Percentiles rank a stretch among this genome's conserved stretches.
These are phyloP conservation scores for Calcarius lapponicus DNA, from an alignment of 2,797 vertebrate genomes.

Conservation along the genomic window DNA sequence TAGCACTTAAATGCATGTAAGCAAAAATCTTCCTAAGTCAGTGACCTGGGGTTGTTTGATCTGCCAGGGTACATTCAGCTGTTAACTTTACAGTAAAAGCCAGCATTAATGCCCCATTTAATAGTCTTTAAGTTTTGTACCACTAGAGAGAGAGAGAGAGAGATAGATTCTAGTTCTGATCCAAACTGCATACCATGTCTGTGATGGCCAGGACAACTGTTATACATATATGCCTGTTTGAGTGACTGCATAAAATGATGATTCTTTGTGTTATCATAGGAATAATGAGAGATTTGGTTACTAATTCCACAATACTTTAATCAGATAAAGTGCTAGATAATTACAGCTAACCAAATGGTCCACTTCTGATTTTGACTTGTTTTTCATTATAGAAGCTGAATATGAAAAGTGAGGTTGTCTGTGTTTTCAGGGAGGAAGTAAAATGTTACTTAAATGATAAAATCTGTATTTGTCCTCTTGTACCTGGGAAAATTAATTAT, in stretches of 20 bases:
- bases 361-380: background rate
- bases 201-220: background rate
- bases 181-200: background rate
- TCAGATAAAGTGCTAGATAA: slow-evolving; percentile 46
- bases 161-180: background rate
- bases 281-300: slow-evolving; percentile 36
- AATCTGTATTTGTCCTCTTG: background rate
- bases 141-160: background rate
- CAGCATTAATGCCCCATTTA: background rate
- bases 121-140: background rate
- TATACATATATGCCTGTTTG: background rate
- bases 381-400: background rate
- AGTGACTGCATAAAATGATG: background rate
- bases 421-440: background rate
- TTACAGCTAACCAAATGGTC: slow-evolving; percentile 12
- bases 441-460: background rate
- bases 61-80: background rate
- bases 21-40: background rate
- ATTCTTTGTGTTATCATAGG: background rate
- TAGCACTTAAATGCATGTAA: background rate
- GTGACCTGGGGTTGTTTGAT: background rate
- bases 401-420: background rate
- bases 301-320: slow-evolving; percentile 26
- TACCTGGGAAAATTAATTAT: background rate
- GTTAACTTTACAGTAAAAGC: background rate